These are phyloP conservation scores for Hybos culiciformis DNA, from an alignment of 2,888 invertebrate genomes.

Conservation along the genomic window DNA sequence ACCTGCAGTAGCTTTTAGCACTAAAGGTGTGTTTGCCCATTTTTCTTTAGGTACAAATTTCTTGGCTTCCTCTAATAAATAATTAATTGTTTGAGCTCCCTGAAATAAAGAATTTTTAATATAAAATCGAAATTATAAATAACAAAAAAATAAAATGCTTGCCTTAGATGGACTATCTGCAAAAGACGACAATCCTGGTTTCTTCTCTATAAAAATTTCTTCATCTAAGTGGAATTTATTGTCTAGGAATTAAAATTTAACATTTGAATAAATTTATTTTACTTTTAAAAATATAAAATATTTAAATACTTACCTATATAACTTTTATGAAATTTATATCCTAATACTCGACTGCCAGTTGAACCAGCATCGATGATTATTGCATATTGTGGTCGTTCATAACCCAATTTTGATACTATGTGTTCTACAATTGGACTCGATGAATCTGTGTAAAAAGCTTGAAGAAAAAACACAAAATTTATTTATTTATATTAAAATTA, in stretches of 20 bases:
- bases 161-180: slow-evolving; percentile 66
- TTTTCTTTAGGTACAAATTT: slow-evolving; percentile 59
- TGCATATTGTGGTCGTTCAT: slow-evolving; percentile 59
- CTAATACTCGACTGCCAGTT: slow-evolving; percentile 75
- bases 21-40: slow-evolving; percentile 64
- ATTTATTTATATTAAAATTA: too few species aligned
- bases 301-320: slow-evolving; percentile 54
- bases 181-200: slow-evolving; percentile 84
- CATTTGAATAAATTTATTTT: neutral
- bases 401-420: slow-evolving; percentile 58
- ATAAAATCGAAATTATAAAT: neutral
- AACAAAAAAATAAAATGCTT: slow-evolving; percentile 15
- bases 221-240: slow-evolving; percentile 63
- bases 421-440: slow-evolving; percentile 46
- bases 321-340: slow-evolving; percentile 70
- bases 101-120: slow-evolving; percentile 22
- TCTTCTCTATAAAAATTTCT: slow-evolving; percentile 70
- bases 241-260: slow-evolving; percentile 22
- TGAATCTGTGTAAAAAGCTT: slow-evolving; percentile 32
- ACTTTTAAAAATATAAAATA: neutral
- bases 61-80: slow-evolving; percentile 63
- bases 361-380: slow-evolving; percentile 91
- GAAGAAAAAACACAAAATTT: slow-evolving; percentile 1
- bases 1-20: slow-evolving; percentile 89
- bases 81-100: slow-evolving; percentile 60